Percentiles rank a stretch among this genome's conserved stretches.
phyloP scores from a whole-genome alignment of 2,888 invertebrate species.

The Coecobrya sp. region DNA sequence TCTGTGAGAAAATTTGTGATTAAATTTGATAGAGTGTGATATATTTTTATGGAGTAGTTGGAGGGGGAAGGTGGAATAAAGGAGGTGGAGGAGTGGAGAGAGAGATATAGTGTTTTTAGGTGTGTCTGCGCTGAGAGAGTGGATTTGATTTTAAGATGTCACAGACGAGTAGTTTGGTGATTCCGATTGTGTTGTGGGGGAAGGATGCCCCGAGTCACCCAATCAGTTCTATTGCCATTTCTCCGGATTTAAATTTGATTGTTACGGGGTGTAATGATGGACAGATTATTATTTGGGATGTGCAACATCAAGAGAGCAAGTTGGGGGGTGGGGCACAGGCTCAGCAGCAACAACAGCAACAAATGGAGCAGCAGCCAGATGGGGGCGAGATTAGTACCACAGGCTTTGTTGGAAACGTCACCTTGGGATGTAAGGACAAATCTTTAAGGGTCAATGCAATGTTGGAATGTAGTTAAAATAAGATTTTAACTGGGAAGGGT shows the following conservation, averaged over 20 bases:
- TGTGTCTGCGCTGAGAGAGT: background rate
- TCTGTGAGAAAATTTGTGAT: too few species aligned
- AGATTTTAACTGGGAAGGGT: too few species aligned
- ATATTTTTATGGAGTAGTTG: too few species aligned
- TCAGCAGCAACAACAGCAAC: too few species aligned
- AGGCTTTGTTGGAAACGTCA: constrained; percentile 60
- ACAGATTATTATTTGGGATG: constrained; percentile 98
- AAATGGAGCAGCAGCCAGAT: background rate
- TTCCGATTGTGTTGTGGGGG: constrained; percentile 99
- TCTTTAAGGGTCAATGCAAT: constrained; percentile 5
- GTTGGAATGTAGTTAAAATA: background rate
- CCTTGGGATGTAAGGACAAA: constrained; percentile 66
- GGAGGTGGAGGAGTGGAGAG: background rate
- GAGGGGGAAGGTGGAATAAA: background rate
- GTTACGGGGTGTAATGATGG: constrained; percentile 99
- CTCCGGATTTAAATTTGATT: constrained; percentile 96
- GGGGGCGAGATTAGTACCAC: constrained; percentile 61
- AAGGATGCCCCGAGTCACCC: constrained; percentile 98
- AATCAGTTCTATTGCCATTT: constrained; percentile 97
- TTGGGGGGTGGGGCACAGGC: constrained; percentile 38
- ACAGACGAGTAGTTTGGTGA: constrained; percentile 93
- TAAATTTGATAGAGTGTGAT: too few species aligned
- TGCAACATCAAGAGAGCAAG: constrained; percentile 87
- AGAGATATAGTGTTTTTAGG: background rate
- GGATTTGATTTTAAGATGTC: constrained; percentile 83